Base-by-base conservation (phyloP, 2,888 invertebrate species). In the Catocala fraxini region DNA sequence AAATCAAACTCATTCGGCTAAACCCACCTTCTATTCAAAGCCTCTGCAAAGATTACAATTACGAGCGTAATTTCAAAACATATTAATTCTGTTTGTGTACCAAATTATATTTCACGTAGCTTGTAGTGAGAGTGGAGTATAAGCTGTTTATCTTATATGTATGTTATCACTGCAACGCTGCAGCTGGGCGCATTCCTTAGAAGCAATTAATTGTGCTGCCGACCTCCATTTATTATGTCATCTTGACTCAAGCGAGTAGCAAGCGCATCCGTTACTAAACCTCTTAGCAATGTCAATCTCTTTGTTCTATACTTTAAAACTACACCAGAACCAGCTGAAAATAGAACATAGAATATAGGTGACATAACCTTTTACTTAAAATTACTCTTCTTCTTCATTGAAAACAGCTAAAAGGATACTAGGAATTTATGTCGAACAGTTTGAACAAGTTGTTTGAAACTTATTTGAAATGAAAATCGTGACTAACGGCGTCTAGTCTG, bases 121-220 rank as follows among this genome's bases (percentile, higher is more conserved):
- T 15, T 11, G 25, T 46, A 65, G 34, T 15, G 34, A 46, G 41
- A 51, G 55, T 53, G 25, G 25, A 58, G 61, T 34, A 35, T 41
- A 59, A 75, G 79, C 82, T 78, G 86, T 89, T 85, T 80, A 85
- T 87, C 85, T 86, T 83, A 68, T 71, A 71, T 71, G 78, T 84
- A 79, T 81, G 84, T 86, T 90, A 90, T 90, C 89, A 86, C 81
- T 86, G 87, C 82, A 85, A 73, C 77, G 83, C 73, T 89, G 88
- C 91, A 89, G 87, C 88, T 88, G 87, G 82, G 85, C 76, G 81
- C 87, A 87, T 88, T 89, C 84, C 88, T 85, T 75, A 77, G 83
- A 80, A 81, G 85, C 87, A 86, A 91, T 92, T 91, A 91, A 91
- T 91, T 89, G 84, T 83, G 79, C 77, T 71, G 73, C 81, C 83